These are phyloP conservation scores for Rhopalosiphum padi DNA, from an alignment of 1,140 invertebrate genomes.

Conservation along the genomic window DNA sequence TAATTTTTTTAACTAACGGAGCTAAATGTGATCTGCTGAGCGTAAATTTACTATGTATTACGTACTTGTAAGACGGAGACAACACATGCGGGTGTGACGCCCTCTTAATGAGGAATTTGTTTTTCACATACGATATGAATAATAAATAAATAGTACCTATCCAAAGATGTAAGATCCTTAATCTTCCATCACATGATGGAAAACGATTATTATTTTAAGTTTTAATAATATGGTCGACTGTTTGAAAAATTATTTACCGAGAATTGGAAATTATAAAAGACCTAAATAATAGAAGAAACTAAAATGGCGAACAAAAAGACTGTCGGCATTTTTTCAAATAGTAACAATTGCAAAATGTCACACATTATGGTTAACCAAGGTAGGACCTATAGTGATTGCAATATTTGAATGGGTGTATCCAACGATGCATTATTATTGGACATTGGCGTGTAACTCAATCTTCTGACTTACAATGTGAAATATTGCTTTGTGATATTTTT, in stretches of 20 bases:
- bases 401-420: not conserved
- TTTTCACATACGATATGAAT: too few relatives aligned
- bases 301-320: not conserved
- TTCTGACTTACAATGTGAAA: slow-evolving; percentile 43
- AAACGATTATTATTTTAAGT: not conserved
- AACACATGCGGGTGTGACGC: too few relatives aligned
- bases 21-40: too few relatives aligned
- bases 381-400: not conserved
- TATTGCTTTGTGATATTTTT: slow-evolving; percentile 34
- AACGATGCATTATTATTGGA: slow-evolving; percentile 2
- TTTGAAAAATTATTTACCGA: not conserved
- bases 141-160: too few relatives aligned
- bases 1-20: too few relatives aligned
- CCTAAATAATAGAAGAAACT: not conserved
- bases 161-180: too few relatives aligned
- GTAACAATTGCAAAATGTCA: slow-evolving; percentile 16
- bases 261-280: not conserved
- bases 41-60: too few relatives aligned
- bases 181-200: not conserved
- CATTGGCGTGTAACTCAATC: slow-evolving; percentile 40
- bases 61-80: too few relatives aligned
- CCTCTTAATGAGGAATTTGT: too few relatives aligned
- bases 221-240: not conserved
- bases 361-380: not conserved
- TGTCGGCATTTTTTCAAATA: not conserved